Percentiles rank a stretch among this genome's conserved stretches.
phyloP scores from a whole-genome alignment of 2,888 invertebrate genomes.

The Augiades crinisus region DNA sequence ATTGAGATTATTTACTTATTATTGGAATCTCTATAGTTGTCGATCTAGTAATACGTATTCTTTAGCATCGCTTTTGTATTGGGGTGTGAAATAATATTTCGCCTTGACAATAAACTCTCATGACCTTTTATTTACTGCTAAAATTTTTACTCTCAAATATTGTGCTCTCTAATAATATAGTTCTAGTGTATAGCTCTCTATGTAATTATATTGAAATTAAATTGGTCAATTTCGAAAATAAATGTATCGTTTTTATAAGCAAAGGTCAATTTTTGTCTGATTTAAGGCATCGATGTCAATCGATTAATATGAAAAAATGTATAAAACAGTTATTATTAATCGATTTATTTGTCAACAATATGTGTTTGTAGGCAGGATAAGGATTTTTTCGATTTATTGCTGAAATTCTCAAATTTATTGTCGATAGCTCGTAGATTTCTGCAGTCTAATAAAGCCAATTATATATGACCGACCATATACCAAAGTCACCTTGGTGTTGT shows the following conservation, averaged over 20 bases:
- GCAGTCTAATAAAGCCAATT: too few species aligned
- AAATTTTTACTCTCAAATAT: constrained; percentile 41
- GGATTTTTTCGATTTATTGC: not conserved
- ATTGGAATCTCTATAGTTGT: constrained; percentile 55
- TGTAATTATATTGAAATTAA: constrained; percentile 28
- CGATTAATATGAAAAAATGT: constrained; percentile 8
- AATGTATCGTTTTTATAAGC: constrained; percentile 9
- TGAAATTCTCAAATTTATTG: not conserved
- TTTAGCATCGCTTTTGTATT: constrained; percentile 40
- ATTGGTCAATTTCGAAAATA: constrained; percentile 22
- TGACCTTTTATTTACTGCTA: constrained; percentile 45
- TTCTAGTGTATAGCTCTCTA: constrained; percentile 58
- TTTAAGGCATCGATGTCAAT: constrained; percentile 17
- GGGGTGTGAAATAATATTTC: constrained; percentile 45
- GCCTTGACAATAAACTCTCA: constrained; percentile 63
- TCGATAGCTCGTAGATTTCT: not conserved
- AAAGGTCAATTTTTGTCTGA: constrained; percentile 21
- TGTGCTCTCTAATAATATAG: constrained; percentile 62
- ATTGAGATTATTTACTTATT: constrained; percentile 77
- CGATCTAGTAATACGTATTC: constrained; percentile 43
- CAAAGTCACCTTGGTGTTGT: too few species aligned
- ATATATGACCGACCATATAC: too few species aligned
- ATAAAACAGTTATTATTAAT: not conserved
- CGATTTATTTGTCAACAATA: not conserved
- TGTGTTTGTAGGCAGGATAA: not conserved